A percentile compares a stretch with the other conserved stretches of the same genome.
Conservation (phyloP, 2,888 invertebrate species). For the Timema podura region DNA sequence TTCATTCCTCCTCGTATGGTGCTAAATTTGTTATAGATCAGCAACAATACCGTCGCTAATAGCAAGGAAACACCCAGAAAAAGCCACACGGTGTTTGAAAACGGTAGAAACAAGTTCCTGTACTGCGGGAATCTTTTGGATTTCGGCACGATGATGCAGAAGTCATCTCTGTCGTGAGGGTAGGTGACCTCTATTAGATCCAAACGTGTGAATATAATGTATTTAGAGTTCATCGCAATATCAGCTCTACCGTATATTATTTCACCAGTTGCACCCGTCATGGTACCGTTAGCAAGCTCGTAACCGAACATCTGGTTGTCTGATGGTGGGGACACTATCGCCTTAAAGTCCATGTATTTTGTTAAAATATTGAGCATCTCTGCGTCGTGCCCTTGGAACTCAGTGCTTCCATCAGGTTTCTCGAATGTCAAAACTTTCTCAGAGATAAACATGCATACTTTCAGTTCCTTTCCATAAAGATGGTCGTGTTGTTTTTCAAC, state of each 20-base stretch:
- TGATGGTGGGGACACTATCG: constrained; percentile 35
- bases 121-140: constrained; percentile 45
- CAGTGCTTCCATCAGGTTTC: too few relatives aligned
- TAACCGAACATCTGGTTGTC: constrained; percentile 37
- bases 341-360: constrained; percentile 41
- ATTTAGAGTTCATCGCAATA: constrained; percentile 45
- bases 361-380: constrained; percentile 34
- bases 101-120: constrained; percentile 38
- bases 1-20: too few relatives aligned
- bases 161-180: constrained; percentile 42
- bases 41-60: background rate
- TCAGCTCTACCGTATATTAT: constrained; percentile 41
- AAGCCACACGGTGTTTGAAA: constrained; percentile 31
- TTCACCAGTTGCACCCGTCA: constrained; percentile 42
- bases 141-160: constrained; percentile 47
- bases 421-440: too few relatives aligned
- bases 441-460: too few relatives aligned
- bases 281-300: background rate
- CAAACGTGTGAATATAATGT: constrained; percentile 41
- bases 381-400: background rate
- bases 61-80: constrained; percentile 30
- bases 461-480: too few relatives aligned
- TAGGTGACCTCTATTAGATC: constrained; percentile 42
- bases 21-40: background rate
- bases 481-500: too few relatives aligned